Evolutionary conservation across 2,888 invertebrate species (phyloP).

Genomic region (Cancer borealis): DNA sequence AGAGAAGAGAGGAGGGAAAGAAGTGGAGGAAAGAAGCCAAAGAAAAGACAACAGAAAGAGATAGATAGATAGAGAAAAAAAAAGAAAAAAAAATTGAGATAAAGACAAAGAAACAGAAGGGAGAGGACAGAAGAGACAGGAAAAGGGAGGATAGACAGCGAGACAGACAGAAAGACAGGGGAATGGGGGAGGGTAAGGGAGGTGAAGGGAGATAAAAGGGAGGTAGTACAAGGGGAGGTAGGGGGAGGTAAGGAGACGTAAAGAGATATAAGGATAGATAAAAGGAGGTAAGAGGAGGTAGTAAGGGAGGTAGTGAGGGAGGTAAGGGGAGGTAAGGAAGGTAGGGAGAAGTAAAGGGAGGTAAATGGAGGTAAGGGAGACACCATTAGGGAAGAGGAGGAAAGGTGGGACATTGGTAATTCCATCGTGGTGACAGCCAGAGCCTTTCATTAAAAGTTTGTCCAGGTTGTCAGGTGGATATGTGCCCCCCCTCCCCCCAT

Average conservation of each 20-base stretch:
- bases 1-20: neutral
- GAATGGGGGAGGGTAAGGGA: neutral
- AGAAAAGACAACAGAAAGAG: neutral
- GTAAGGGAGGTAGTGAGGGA: neutral
- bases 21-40: neutral
- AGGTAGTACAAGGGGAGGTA: neutral
- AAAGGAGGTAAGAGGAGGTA: neutral
- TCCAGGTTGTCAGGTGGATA: conserved; percentile 31
- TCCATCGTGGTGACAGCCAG: conserved; percentile 47
- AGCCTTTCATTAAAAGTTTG: conserved; percentile 61
- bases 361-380: neutral
- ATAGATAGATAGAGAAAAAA: neutral
- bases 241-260: neutral
- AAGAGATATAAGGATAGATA: neutral
- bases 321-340: neutral
- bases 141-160: neutral
- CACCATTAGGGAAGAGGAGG: neutral
- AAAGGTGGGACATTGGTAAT: conserved; percentile 44
- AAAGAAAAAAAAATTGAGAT: too few species aligned
- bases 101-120: neutral
- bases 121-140: neutral
- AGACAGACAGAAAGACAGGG: neutral
- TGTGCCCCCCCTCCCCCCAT: neutral
- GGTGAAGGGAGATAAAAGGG: neutral
- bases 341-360: neutral